Conservation (phyloP, 2,113 vertebrate species). For the Promerops cafer region DNA sequence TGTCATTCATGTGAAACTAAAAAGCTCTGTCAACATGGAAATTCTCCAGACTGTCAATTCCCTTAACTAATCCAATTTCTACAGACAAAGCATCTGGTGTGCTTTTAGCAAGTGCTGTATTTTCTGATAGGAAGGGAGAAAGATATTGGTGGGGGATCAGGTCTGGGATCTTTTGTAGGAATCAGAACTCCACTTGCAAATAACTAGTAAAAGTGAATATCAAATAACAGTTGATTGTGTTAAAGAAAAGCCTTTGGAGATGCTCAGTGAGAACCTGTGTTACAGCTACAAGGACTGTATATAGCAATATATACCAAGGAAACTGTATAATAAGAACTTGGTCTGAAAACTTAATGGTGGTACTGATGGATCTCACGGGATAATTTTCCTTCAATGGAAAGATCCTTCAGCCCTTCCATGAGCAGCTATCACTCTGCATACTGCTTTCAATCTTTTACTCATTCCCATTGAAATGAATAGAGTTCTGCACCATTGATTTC, state of each 20-base stretch:
- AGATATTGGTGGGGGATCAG: neutral
- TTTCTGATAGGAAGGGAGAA: neutral
- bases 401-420: neutral
- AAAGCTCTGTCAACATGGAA: constrained; percentile 2
- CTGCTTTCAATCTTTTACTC: neutral
- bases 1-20: neutral
- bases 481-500: neutral
- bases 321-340: neutral
- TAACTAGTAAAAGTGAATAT: neutral
- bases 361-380: neutral
- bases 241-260: neutral
- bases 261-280: neutral
- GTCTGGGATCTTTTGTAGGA: neutral
- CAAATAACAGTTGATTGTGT: neutral
- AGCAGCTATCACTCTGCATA: neutral
- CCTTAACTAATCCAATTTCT: neutral
- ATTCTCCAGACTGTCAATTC: neutral
- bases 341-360: neutral
- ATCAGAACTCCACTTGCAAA: neutral
- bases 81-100: neutral
- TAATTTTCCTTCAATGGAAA: neutral
- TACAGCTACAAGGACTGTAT: neutral
- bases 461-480: neutral
- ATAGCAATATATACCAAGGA: neutral
- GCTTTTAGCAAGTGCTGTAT: neutral